These are phyloP conservation scores for Dicyrtomina minuta DNA, from an alignment of 2,888 invertebrate species.

Conservation along the genomic window DNA sequence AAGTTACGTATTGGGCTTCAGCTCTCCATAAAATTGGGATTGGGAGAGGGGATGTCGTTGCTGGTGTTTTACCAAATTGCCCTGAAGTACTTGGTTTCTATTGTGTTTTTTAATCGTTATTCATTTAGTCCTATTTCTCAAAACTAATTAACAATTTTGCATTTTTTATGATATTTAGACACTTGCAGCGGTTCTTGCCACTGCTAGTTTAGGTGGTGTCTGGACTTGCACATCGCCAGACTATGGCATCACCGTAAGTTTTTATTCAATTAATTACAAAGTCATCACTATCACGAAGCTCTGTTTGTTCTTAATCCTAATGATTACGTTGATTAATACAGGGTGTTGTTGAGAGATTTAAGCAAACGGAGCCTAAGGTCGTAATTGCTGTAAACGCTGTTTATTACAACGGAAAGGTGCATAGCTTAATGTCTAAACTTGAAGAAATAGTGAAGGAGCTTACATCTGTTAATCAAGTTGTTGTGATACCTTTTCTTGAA, in stretches of 20 bases:
- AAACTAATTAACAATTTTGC: constrained; percentile 1
- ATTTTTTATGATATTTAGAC: constrained; percentile 54
- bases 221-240: constrained; percentile 63
- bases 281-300: no score
- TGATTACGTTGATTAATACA: constrained; percentile 21
- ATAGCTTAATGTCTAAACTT: constrained; percentile 60
- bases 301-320: no score
- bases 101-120: no score
- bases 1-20: constrained; percentile 57
- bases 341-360: constrained; percentile 56
- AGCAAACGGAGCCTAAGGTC: constrained; percentile 61
- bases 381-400: constrained; percentile 62
- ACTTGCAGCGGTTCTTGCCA: constrained; percentile 60
- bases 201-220: constrained; percentile 61
- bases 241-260: constrained; percentile 58
- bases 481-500: constrained; percentile 49
- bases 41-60: constrained; percentile 59
- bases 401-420: constrained; percentile 61
- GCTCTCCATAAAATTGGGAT: constrained; percentile 57
- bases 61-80: constrained; percentile 55
- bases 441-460: constrained; percentile 56
- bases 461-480: constrained; percentile 39
- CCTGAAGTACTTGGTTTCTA: constrained; percentile 38
- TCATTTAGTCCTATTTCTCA: background rate
- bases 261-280: background rate